phyloP scores from a whole-genome alignment of 2,797 vertebrate genomes.

The Florisuga fusca region DNA sequence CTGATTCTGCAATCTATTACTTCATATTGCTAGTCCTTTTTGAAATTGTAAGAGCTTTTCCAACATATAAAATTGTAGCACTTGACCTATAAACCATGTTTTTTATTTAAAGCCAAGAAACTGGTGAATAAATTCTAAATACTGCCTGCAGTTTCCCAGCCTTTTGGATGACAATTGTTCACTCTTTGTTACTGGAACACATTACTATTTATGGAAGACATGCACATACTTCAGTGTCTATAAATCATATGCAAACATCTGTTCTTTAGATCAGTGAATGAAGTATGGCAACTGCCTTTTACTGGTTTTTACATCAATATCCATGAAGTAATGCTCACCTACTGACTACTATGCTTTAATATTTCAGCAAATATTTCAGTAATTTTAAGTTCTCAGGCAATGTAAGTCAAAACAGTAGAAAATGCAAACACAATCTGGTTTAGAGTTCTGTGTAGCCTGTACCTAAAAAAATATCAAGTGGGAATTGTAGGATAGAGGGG shows the following conservation, averaged over 20 bases:
- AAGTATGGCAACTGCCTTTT: constrained; percentile 63
- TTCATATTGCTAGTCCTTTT: background rate
- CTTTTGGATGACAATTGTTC: constrained; percentile 4
- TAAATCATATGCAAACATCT: constrained; percentile 74
- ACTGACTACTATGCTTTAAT: background rate
- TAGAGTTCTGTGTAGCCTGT: background rate
- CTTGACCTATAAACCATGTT: background rate
- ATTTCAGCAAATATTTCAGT: constrained; percentile 22
- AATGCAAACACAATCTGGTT: background rate
- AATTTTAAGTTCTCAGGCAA: background rate
- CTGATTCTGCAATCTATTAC: background rate
- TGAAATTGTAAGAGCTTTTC: background rate
- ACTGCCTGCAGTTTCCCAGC: background rate
- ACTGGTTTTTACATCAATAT: constrained; percentile 27
- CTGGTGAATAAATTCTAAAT: constrained; percentile 3
- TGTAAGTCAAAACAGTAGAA: background rate
- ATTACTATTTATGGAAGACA: constrained; percentile 71
- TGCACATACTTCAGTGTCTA: constrained; percentile 50
- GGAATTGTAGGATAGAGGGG: background rate
- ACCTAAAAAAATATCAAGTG: background rate
- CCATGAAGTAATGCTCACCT: constrained; percentile 57
- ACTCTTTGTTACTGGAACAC: constrained; percentile 49
- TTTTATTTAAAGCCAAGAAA: constrained; percentile 19
- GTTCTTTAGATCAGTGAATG: constrained; percentile 73
- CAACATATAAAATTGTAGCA: background rate